Conservation (phyloP, 2,888 invertebrate genomes). For the Dorcus parallelipipedus region DNA sequence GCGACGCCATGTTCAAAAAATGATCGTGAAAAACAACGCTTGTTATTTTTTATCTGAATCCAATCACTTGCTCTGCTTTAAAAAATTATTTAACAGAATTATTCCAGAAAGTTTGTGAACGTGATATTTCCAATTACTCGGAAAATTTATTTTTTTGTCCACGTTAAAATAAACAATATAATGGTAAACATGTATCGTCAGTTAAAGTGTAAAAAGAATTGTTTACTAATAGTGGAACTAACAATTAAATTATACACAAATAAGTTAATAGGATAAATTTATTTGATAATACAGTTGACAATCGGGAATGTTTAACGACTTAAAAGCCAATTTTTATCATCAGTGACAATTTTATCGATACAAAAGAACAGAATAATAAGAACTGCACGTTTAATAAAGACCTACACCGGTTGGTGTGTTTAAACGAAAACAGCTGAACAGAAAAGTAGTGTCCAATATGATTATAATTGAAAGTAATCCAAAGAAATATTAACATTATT, state of each 20-base stretch:
- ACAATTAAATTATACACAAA: constrained; percentile 15
- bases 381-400: constrained; percentile 3
- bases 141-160: too few species aligned
- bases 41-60: too few species aligned
- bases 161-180: too few species aligned
- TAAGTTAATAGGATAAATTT: constrained; percentile 46
- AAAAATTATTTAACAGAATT: too few species aligned
- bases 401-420: background rate
- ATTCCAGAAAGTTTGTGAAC: too few species aligned
- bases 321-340: constrained; percentile 23
- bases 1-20: too few species aligned
- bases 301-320: constrained; percentile 47
- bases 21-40: too few species aligned
- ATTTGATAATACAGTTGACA: constrained; percentile 48
- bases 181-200: too few species aligned
- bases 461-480: constrained; percentile 11
- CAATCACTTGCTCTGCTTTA: too few species aligned
- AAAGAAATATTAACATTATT: constrained; percentile 35
- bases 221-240: too few species aligned
- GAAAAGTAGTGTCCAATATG: background rate
- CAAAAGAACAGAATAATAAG: constrained; percentile 7
- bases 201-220: too few species aligned
- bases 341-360: constrained; percentile 5
- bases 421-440: constrained; percentile 1
- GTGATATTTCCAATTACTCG: too few species aligned